Evolutionary conservation across 2,113 vertebrate genomes (phyloP).

Genomic region (Ailuropoda melanoleuca): DNA sequence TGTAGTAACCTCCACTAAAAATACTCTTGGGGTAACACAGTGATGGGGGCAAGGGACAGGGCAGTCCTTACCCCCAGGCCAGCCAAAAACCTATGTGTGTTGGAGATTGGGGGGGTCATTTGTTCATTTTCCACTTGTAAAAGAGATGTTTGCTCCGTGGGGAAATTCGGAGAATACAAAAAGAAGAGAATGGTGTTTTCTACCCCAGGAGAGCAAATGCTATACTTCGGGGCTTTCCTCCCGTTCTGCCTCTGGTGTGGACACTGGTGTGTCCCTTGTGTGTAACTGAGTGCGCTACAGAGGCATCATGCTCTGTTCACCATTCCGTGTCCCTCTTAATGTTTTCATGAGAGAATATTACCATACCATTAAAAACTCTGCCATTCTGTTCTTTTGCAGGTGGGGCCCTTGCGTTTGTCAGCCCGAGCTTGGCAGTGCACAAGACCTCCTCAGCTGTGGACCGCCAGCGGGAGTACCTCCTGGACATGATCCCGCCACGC

Average conservation of each 20-base stretch:
- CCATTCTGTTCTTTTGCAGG: conserved; percentile 79
- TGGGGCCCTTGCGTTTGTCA: conserved; percentile 94
- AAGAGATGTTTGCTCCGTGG: neutral
- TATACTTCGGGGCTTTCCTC: neutral
- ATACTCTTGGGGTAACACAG: neutral
- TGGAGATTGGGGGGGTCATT: neutral
- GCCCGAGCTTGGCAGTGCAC: conserved; percentile 93
- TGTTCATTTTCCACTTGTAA: neutral
- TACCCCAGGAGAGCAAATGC: neutral
- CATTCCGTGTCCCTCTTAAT: neutral
- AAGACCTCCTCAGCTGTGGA: conserved; percentile 93
- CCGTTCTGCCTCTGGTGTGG: neutral
- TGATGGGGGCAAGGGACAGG: neutral
- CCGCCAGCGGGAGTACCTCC: conserved; percentile 97
- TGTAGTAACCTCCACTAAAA: neutral
- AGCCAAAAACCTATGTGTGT: neutral
- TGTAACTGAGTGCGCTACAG: neutral
- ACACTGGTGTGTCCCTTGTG: neutral
- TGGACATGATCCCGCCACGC: conserved; percentile 98
- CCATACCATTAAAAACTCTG: neutral
- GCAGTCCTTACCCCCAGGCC: neutral
- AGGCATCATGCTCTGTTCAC: neutral
- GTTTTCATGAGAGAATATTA: neutral
- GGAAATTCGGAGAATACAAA: neutral
- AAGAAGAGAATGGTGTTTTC: neutral